Evolutionary conservation across 2,113 vertebrate genomes (phyloP), one percentile per base, ranked within the genome.

Genomic region (Gopherus evgoodei): DNA sequence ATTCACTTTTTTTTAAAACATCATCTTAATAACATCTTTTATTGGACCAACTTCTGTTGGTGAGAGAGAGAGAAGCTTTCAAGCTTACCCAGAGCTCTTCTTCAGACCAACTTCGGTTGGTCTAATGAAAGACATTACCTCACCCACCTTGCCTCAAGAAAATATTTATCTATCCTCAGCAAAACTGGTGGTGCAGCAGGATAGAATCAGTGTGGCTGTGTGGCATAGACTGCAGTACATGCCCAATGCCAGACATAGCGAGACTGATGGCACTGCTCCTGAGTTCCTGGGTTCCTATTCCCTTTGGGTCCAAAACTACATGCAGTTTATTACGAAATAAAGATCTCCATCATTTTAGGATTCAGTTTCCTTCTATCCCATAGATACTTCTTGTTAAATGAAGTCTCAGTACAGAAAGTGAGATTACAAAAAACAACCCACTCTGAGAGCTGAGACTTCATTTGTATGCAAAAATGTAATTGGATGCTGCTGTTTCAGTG

Each of bases 101-200:
- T 11, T 38, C 62, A 69, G 35, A 69, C 35, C 35, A n/a, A 17
- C 35, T 19, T 7, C 8, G 1, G 65, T 22, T 38, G n/a, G n/a
- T 72, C 65, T 8, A 38, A 72, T 72, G 21, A 38, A 69, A n/a
- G 65, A 72, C 21, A 72, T 38, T 72, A 21, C 19, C 65, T 72
- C n/a, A 38, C 65, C 19, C 19, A 21, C n/a, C n/a, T 72, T 72
- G 35, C n/a, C 35, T 38, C 38, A 56, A 93, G 78, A 92, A 90
- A 93, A 78, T 79, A 90, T 91, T 42, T 81, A 44, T 94, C 69
- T 75, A 89, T 96, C 87, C 86, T 95, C 93, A 97, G 87, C 47
- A 86, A 89, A 96, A 92, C 81, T 65, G 88, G 87, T 31, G 89
- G 81, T 52, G 84, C 96, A 94, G 84, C 86, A 92, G 86, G 95